A percentile compares a stretch with the other conserved stretches of the same genome.
Conservation (phyloP, 1,140 invertebrate genomes). For the Brachionus rotundiformis region DNA sequence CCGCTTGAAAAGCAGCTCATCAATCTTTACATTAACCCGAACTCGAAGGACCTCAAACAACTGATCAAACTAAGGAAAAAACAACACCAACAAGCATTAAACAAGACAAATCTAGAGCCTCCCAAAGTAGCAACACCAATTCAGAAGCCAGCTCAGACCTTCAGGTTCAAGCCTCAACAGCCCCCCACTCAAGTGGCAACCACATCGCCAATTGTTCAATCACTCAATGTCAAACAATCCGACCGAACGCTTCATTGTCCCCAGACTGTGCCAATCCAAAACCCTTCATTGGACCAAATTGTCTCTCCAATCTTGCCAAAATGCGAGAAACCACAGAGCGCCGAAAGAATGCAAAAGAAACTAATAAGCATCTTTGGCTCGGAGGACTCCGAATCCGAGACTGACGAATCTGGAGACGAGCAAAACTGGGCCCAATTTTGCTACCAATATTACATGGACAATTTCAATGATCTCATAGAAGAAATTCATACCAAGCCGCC, state of each 20-base stretch:
- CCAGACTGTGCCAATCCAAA: background rate
- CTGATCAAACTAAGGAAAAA: background rate
- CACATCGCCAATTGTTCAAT: background rate
- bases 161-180: background rate
- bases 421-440: slow-evolving; percentile 30
- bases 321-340: background rate
- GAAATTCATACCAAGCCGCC: slow-evolving; percentile 32
- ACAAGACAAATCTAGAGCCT: background rate
- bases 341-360: background rate
- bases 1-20: background rate
- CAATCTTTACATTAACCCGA: slow-evolving; percentile 22
- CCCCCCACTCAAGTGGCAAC: background rate
- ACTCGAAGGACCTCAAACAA: background rate
- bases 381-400: background rate
- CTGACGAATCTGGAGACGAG: background rate
- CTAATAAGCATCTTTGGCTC: background rate
- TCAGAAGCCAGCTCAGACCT: background rate
- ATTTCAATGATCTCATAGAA: background rate
- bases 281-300: background rate
- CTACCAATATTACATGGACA: slow-evolving; percentile 35
- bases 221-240: background rate
- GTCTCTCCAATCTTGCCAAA: background rate
- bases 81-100: background rate
- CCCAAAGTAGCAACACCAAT: background rate
- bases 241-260: no score